Evolutionary conservation across 2,113 vertebrate genomes (phyloP).

Genomic region (Paracanthobrama guichenoti): DNA sequence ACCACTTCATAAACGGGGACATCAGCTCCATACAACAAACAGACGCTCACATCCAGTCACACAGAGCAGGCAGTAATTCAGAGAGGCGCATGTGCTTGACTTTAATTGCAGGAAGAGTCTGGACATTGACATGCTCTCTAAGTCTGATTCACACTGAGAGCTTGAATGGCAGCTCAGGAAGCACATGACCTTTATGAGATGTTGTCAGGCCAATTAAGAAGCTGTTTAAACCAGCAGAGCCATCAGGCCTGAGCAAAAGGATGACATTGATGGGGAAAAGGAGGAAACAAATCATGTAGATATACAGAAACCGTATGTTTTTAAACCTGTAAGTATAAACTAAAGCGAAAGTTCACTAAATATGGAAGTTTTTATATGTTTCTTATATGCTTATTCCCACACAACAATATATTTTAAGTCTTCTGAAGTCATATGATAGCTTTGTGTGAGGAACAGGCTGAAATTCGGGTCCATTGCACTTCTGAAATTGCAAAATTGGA

Average conservation of each 20-base stretch:
- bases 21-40: slow-evolving; percentile 63
- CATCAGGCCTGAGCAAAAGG: not conserved
- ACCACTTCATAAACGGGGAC: slow-evolving; percentile 55
- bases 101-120: slow-evolving; percentile 64
- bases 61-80: slow-evolving; percentile 9
- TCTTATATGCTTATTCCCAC: not conserved
- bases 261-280: slow-evolving; percentile 10
- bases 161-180: slow-evolving; percentile 65
- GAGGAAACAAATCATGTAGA: not conserved
- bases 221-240: slow-evolving; percentile 53
- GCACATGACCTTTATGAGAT: slow-evolving; percentile 57
- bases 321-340: not conserved
- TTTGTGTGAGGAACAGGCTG: not conserved
- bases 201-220: slow-evolving; percentile 60
- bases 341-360: not conserved
- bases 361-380: not conserved
- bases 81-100: slow-evolving; percentile 49
- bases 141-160: slow-evolving; percentile 60
- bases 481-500: not conserved
- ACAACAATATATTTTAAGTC: not conserved
- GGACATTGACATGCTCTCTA: slow-evolving; percentile 64
- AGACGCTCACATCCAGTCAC: slow-evolving; percentile 63
- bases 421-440: not conserved
- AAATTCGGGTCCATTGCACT: too few species aligned
- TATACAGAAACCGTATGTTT: too few species aligned